Evolutionary conservation across 2,888 invertebrate species (phyloP).

Genomic region (Uropetala carovei): DNA sequence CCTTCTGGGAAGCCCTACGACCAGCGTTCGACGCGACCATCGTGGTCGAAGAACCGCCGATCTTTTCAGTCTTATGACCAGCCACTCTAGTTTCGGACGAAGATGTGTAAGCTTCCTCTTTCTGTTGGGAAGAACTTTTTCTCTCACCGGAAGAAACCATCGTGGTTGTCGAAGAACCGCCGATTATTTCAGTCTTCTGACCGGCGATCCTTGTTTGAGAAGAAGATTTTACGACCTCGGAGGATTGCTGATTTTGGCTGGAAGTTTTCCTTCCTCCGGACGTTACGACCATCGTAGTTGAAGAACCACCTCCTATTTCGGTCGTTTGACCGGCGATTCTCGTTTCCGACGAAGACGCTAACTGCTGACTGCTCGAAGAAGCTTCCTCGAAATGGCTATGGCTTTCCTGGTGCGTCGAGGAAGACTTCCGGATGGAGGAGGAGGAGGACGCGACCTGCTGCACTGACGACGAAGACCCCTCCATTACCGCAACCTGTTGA

Average conservation of each 20-base stretch:
- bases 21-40: neutral
- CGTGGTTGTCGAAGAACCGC: constrained; percentile 17
- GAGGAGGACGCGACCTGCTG: constrained; percentile 40
- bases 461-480: constrained; percentile 20
- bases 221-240: constrained; percentile 31
- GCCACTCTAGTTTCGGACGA: constrained; percentile 19
- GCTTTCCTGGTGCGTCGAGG: constrained; percentile 50
- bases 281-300: neutral
- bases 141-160: constrained; percentile 30
- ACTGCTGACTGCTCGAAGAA: constrained; percentile 21
- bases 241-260: neutral
- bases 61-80: neutral
- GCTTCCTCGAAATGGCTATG: constrained; percentile 47
- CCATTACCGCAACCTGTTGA: constrained; percentile 37
- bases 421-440: constrained; percentile 56
- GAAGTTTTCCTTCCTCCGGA: neutral
- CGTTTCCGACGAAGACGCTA: constrained; percentile 17
- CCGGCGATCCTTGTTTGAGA: constrained; percentile 29
- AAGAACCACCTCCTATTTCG: constrained; percentile 30
- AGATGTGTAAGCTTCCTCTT: constrained; percentile 1
- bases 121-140: constrained; percentile 27
- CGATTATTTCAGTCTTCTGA: constrained; percentile 36
- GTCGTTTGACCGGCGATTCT: neutral
- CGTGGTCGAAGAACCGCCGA: constrained; percentile 24
- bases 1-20: constrained; percentile 3